These are phyloP conservation scores for Deilephila porcellus DNA, from an alignment of 2,888 invertebrate genomes.

Conservation along the genomic window DNA sequence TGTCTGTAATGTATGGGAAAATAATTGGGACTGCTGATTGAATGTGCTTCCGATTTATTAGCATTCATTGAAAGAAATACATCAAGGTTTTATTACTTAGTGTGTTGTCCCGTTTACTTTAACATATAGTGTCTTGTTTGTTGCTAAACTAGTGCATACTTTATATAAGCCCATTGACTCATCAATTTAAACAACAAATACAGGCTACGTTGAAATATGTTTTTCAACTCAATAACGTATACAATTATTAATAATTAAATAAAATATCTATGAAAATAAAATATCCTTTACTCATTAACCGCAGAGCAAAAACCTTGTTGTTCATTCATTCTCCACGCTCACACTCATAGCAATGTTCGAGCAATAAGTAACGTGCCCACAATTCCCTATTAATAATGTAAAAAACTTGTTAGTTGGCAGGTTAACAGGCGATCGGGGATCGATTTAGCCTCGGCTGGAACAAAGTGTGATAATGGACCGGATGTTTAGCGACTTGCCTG, in stretches of 20 bases:
- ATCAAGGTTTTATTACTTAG: too few relatives aligned
- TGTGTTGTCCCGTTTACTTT: too few relatives aligned
- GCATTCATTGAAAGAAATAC: too few relatives aligned
- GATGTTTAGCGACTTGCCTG: slow-evolving; percentile 45
- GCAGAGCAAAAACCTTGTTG: not conserved
- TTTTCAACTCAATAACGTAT: too few relatives aligned
- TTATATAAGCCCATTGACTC: too few relatives aligned
- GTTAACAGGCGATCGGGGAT: slow-evolving; percentile 40
- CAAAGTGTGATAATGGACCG: slow-evolving; percentile 49
- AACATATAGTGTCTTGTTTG: too few relatives aligned
- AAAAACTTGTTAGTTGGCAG: slow-evolving; percentile 20
- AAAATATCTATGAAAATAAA: too few relatives aligned
- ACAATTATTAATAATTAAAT: too few relatives aligned
- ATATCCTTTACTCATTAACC: not conserved
- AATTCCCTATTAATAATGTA: slow-evolving; percentile 17
- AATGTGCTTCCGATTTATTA: too few relatives aligned
- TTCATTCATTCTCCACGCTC: not conserved
- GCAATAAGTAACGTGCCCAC: slow-evolving; percentile 19
- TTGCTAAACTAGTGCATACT: too few relatives aligned
- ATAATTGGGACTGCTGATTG: not conserved
- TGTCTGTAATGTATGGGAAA: not conserved
- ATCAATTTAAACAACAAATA: too few relatives aligned
- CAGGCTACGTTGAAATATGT: too few relatives aligned
- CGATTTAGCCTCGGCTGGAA: slow-evolving; percentile 51
- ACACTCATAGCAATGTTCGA: not conserved